phyloP scores from a whole-genome alignment of 2,113 vertebrate species.

The Phaethon lepturus region DNA sequence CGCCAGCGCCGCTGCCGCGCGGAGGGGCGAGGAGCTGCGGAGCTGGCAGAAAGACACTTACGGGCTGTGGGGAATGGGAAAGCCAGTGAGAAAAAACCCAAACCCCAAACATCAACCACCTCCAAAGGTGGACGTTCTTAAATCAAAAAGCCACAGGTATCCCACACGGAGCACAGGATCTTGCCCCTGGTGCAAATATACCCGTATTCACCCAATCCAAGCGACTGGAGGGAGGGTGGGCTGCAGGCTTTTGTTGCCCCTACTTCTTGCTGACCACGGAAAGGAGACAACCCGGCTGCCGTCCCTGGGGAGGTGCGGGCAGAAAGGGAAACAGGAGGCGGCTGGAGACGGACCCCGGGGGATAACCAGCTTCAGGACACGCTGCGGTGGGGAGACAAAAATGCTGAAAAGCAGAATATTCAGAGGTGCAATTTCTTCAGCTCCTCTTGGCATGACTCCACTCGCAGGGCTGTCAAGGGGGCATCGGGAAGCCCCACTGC shows the following conservation, averaged over 20 bases:
- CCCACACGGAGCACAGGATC: neutral
- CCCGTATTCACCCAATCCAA: too few species aligned
- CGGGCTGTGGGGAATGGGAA: neutral
- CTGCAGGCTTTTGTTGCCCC: neutral
- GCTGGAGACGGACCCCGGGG: neutral
- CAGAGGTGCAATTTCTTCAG: neutral
- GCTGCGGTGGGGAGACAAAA: neutral
- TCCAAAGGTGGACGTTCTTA: fast-evolving
- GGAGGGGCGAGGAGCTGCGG: neutral
- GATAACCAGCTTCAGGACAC: neutral
- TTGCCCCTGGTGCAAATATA: neutral
- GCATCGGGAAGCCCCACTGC: neutral
- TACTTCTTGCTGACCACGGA: neutral
- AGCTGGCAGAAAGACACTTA: neutral
- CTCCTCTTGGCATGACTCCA: neutral
- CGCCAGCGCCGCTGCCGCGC: neutral
- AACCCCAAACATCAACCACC: too few species aligned
- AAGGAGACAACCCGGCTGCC: neutral
- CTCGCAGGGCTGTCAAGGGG: neutral
- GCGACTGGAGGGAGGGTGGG: too few species aligned
- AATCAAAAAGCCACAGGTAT: neutral
- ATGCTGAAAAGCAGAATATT: neutral
- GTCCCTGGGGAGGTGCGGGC: neutral
- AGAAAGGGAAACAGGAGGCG: neutral
- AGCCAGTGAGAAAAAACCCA: neutral